phyloP scores from a whole-genome alignment of 1,140 invertebrate genomes.

The Rhyzopertha dominica region DNA sequence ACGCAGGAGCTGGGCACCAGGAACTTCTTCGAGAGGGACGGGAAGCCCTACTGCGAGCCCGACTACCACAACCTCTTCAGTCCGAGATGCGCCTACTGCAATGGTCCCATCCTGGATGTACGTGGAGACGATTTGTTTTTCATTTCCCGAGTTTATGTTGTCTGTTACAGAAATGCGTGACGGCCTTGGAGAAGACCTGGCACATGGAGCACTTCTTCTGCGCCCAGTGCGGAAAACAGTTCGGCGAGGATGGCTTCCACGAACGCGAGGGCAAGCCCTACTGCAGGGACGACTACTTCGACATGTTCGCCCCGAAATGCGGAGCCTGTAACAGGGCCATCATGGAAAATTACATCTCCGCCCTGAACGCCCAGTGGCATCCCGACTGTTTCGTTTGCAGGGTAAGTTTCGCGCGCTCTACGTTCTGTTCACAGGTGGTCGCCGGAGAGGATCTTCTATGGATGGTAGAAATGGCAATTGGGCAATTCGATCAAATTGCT shows the following conservation, averaged over 20 bases:
- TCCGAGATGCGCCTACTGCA: constrained; percentile 96
- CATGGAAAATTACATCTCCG: constrained; percentile 98
- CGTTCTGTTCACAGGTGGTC: too few relatives aligned
- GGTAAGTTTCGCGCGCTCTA: constrained; percentile 71
- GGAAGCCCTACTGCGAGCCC: constrained; percentile 93
- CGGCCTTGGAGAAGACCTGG: constrained; percentile 97
- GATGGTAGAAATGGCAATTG: too few relatives aligned
- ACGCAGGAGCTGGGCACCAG: constrained; percentile 92
- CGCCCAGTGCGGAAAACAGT: constrained; percentile 94
- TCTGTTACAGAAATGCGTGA: constrained; percentile 91
- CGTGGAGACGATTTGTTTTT: constrained; percentile 30
- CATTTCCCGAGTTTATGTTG: constrained; percentile 23
- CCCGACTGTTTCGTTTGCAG: constrained; percentile 99
- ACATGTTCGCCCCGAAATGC: constrained; percentile 99
- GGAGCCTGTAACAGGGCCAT: constrained; percentile 95
- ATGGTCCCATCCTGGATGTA: constrained; percentile 97
- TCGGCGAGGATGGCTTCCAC: constrained; percentile 95
- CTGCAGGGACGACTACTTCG: constrained; percentile 93
- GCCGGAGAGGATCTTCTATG: too few relatives aligned
- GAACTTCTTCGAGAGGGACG: constrained; percentile 98
- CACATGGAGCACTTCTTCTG: constrained; percentile 99
- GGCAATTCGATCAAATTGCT: too few relatives aligned
- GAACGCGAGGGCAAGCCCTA: constrained; percentile 92
- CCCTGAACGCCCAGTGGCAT: constrained; percentile 97
- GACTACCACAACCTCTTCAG: constrained; percentile 99